phyloP scores from a whole-genome alignment of 2,113 vertebrate genomes.

The Anthoscopus minutus region DNA sequence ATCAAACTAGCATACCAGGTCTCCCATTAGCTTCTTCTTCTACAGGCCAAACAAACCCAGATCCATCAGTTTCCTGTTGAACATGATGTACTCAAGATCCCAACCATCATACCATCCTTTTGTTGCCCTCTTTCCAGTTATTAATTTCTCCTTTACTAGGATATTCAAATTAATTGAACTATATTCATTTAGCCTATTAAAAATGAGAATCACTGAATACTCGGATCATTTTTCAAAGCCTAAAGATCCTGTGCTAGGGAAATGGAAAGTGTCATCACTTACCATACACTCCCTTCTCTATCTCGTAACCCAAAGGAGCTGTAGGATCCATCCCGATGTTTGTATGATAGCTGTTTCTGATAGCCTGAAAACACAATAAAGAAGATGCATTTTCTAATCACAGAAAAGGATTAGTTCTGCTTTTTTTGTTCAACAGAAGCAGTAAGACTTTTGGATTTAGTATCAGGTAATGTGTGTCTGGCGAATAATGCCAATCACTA shows the following conservation, averaged over 20 bases:
- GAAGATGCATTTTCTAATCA: neutral
- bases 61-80: neutral
- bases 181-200: neutral
- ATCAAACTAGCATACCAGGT: too few relatives aligned
- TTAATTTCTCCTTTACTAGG: neutral
- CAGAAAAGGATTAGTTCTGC: neutral
- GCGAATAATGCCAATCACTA: neutral
- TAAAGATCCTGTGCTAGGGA: neutral
- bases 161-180: neutral
- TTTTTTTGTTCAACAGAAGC: neutral
- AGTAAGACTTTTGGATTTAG: neutral
- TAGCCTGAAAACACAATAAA: conserved; percentile 74
- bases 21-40: neutral
- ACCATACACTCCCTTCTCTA: conserved; percentile 81
- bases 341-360: conserved; percentile 82
- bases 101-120: neutral
- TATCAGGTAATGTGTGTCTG: neutral
- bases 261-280: conserved; percentile 12
- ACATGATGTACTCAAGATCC: neutral
- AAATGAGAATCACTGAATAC: neutral
- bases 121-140: neutral
- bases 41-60: neutral
- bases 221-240: neutral
- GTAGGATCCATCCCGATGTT: conserved; percentile 84
- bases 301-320: conserved; percentile 78